Evolutionary conservation across 2,113 vertebrate genomes (phyloP).

Genomic region (Muntiacus reevesi): DNA sequence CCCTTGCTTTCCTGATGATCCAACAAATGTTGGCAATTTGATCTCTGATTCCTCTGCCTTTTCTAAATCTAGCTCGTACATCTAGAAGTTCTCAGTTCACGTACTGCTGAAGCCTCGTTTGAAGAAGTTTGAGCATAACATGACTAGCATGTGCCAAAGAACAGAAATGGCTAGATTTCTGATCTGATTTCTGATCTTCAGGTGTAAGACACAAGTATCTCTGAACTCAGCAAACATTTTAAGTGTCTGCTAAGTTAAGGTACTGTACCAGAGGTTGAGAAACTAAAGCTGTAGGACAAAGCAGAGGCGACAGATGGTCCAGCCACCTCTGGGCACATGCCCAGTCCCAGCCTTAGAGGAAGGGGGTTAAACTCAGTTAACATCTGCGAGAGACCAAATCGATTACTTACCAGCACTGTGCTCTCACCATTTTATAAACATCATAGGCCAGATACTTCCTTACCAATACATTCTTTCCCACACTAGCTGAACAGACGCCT

Average conservation of each 20-base stretch:
- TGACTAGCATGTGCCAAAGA: neutral
- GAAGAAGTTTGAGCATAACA: neutral
- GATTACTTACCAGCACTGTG: neutral
- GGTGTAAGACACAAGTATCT: neutral
- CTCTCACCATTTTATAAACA: neutral
- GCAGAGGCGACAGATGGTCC: neutral
- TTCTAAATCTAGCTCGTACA: neutral
- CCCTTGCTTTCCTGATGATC: neutral
- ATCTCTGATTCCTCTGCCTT: neutral
- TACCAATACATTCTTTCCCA: neutral
- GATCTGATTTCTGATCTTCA: neutral
- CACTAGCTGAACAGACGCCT: neutral
- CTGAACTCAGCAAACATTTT: neutral
- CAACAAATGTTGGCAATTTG: neutral
- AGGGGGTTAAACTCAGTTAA: neutral
- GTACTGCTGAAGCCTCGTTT: neutral
- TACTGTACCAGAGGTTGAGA: neutral
- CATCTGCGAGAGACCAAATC: neutral
- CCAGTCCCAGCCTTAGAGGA: neutral
- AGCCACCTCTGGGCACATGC: neutral
- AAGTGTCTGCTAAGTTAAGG: neutral
- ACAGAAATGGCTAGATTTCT: neutral
- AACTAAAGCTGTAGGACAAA: neutral
- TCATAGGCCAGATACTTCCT: neutral
- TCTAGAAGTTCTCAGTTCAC: neutral